A percentile compares a stretch with the other conserved stretches of the same genome.
These are phyloP conservation scores for Papilio machaon DNA, from an alignment of 1,140 invertebrate species.

Conservation along the genomic window DNA sequence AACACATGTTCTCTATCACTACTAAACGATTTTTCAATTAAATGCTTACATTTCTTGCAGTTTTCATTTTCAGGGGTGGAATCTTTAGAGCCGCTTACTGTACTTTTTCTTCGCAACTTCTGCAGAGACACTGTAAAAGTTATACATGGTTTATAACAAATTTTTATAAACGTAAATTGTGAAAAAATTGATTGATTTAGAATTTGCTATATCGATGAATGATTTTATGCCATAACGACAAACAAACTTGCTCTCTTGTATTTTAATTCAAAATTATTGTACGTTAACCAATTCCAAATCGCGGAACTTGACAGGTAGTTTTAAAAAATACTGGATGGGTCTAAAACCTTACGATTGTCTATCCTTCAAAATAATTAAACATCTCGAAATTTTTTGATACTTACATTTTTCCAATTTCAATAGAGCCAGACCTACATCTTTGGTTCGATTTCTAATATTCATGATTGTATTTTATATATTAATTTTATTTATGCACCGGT, in stretches of 20 bases:
- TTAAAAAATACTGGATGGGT: not conserved
- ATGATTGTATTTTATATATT: conserved; percentile 4
- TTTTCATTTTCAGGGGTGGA: conserved; percentile 22
- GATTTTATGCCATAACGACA: no score
- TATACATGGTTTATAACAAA: not conserved
- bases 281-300: no score
- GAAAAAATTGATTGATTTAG: no score
- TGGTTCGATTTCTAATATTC: not conserved
- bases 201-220: no score
- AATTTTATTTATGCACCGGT: not conserved
- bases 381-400: not conserved
- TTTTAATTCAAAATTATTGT: no score
- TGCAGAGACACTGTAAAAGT: conserved; percentile 5
- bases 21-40: conserved; percentile 48
- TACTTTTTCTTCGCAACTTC: conserved; percentile 23
- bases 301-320: not conserved
- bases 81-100: conserved; percentile 11
- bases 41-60: conserved; percentile 41
- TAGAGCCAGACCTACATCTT: conserved; percentile 19
- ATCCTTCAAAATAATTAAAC: no score
- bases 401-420: conserved; percentile 24
- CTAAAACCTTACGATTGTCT: not conserved
- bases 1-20: conserved; percentile 34
- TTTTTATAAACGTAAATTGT: not conserved
- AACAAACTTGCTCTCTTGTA: no score